Base-by-base conservation (phyloP, 2,113 vertebrate genomes). In the Planiliza haematocheilus region DNA sequence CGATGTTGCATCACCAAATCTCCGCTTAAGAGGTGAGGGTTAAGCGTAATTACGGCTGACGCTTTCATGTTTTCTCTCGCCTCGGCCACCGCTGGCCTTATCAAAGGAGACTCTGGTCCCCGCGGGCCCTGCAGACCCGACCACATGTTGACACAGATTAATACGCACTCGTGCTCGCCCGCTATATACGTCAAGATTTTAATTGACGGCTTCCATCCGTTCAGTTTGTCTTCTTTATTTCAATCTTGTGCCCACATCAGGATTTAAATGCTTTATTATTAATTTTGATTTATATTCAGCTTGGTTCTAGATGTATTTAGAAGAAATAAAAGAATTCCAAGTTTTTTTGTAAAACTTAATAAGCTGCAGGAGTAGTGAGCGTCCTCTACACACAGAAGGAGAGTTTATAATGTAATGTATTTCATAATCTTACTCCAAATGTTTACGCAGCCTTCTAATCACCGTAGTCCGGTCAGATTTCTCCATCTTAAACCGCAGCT, bases 51-150 rank as follows among this genome's bases (percentile, higher is more conserved):
- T 86, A 79, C 17, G 24, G 46, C 61, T 43, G 36, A 68, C 41
- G 77, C 84, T 89, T 87, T 87, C 79, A 85, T 86, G 74, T 81
- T 70, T 84, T 77, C 70, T 82, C 50, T 77, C 10, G 36, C 67
- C 73, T 69, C 36, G 10, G 55, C 57, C 77, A 82, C 74, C 34
- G 52, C 56, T 71, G 86, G 82, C 73, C 75, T 84, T 86, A 82
- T 88, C 86, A 89, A 85, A 86, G 63, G 65, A 83, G 78, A 77
- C 70, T 77, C 67, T 75, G 78, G 74, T 85, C 75, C n/a, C 77
- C 71, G 56, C 30, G 46, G 69, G 73, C 59, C n/a, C 48, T 53
- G 30, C 55, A 50, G 64, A 48, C 17, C 10, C 53, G 57, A 16
- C 62, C 75, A 70, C 70, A 83, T 69, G 51, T 12, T 53, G 53